Evolutionary conservation across 2,888 invertebrate species (phyloP).

Genomic region (Sinelater perroti): DNA sequence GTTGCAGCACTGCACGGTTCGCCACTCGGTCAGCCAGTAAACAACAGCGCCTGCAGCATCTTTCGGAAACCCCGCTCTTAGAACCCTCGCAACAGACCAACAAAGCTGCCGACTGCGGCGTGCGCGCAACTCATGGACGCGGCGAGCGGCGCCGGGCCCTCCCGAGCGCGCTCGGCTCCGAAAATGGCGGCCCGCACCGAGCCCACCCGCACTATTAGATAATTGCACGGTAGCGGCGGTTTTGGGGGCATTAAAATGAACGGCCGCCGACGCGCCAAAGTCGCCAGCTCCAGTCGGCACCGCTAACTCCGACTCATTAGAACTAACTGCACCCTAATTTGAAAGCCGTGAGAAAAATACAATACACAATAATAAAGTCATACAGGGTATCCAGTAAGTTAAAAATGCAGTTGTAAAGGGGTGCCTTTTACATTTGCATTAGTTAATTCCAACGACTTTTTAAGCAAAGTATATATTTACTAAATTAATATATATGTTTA

Average conservation of each 20-base stretch:
- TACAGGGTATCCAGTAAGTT: no score
- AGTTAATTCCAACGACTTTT: no score
- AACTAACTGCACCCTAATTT: no score
- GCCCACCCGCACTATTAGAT: conserved; percentile 49
- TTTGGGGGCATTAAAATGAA: conserved; percentile 35
- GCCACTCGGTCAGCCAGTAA: conserved; percentile 44
- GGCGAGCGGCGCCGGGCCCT: conserved; percentile 38
- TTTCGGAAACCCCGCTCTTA: conserved; percentile 42
- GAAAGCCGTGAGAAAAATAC: no score
- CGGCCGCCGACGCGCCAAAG: conserved; percentile 11
- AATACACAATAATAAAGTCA: no score
- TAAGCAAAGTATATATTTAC: no score
- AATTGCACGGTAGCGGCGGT: conserved; percentile 38
- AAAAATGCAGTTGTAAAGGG: no score
- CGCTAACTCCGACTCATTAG: no score
- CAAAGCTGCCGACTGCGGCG: conserved; percentile 40
- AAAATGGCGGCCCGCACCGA: conserved; percentile 50
- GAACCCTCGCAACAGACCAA: conserved; percentile 42
- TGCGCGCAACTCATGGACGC: conserved; percentile 42
- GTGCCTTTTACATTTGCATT: no score
- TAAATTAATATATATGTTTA: no score
- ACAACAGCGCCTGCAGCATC: conserved; percentile 43
- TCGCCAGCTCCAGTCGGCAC: conserved; percentile 18
- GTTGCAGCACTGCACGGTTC: conserved; percentile 35
- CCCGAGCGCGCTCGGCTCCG: conserved; percentile 46